A percentile compares a stretch with the other conserved stretches of the same genome.
Evolutionary conservation across 2,797 vertebrate genomes (phyloP).

Genomic region (Smutsia temminckii): DNA sequence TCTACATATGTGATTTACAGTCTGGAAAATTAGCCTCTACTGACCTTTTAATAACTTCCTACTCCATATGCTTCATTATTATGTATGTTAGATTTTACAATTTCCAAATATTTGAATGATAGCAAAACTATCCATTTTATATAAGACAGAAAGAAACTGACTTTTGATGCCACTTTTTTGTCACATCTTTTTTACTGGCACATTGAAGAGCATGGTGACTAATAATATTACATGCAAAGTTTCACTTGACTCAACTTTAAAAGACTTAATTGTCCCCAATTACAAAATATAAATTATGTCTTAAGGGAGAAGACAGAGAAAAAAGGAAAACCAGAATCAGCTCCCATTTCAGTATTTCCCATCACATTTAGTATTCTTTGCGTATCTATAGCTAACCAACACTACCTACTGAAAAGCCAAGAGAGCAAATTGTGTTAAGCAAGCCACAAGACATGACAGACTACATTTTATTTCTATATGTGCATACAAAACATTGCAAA

Average conservation of each 20-base stretch:
- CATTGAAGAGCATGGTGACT: constrained; percentile 14
- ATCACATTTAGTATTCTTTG: neutral
- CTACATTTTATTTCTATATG: neutral
- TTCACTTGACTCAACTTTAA: neutral
- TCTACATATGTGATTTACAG: neutral
- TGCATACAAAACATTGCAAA: neutral
- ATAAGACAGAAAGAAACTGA: constrained; percentile 6
- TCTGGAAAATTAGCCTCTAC: neutral
- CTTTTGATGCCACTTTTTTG: neutral
- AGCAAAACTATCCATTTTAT: neutral
- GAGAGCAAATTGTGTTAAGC: neutral
- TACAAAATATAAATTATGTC: neutral
- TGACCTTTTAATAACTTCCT: neutral
- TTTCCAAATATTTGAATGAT: constrained; percentile 15
- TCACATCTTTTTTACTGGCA: neutral
- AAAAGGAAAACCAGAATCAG: neutral
- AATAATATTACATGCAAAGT: neutral
- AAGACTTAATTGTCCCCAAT: neutral
- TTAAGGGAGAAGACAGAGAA: neutral
- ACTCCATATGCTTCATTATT: neutral
- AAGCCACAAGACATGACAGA: neutral
- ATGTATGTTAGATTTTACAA: neutral
- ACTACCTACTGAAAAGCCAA: neutral
- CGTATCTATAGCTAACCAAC: neutral
- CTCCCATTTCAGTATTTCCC: neutral